Percentiles rank a stretch among this genome's conserved stretches.
These are phyloP conservation scores for Pterostichus madidus DNA, from an alignment of 2,888 invertebrate genomes.

Conservation along the genomic window DNA sequence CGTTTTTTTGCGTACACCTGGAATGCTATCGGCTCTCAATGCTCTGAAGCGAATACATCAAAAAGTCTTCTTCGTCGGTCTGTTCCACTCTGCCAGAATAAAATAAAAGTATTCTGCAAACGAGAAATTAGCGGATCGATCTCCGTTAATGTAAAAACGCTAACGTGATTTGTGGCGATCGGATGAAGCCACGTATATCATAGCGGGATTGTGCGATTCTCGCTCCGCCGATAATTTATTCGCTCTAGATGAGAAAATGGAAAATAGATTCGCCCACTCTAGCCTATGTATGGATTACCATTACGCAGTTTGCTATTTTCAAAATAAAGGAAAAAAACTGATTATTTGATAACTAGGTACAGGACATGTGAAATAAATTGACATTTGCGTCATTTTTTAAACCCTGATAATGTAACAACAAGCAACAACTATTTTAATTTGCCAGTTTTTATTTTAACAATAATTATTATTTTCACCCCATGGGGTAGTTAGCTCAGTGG, in stretches of 20 bases:
- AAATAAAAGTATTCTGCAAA: slow-evolving; percentile 34
- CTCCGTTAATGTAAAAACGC: slow-evolving; percentile 35
- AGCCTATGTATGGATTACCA: not conserved
- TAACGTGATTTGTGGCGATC: slow-evolving; percentile 45
- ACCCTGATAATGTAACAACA: no score
- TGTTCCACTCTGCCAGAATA: not conserved
- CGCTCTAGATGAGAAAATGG: slow-evolving; percentile 34
- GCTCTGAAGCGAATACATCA: slow-evolving; percentile 8
- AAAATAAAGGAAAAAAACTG: not conserved
- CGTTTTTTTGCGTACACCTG: slow-evolving; percentile 14
- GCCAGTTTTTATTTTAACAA: no score
- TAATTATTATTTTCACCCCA: no score
- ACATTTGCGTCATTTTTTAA: no score
- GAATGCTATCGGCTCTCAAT: not conserved
- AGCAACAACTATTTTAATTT: no score
- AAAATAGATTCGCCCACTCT: slow-evolving; percentile 29
- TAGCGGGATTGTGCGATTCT: slow-evolving; percentile 22
- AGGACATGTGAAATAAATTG: no score
- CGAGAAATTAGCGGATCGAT: slow-evolving; percentile 32
- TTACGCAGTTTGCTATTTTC: not conserved
- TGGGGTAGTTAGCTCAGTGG: no score
- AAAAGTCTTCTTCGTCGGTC: slow-evolving; percentile 12
- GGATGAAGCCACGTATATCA: slow-evolving; percentile 33
- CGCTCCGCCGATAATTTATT: slow-evolving; percentile 31
- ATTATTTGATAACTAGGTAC: no score